These are phyloP conservation scores for Xyliphius kryptos DNA, from an alignment of 2,113 vertebrate genomes.

Conservation along the genomic window DNA sequence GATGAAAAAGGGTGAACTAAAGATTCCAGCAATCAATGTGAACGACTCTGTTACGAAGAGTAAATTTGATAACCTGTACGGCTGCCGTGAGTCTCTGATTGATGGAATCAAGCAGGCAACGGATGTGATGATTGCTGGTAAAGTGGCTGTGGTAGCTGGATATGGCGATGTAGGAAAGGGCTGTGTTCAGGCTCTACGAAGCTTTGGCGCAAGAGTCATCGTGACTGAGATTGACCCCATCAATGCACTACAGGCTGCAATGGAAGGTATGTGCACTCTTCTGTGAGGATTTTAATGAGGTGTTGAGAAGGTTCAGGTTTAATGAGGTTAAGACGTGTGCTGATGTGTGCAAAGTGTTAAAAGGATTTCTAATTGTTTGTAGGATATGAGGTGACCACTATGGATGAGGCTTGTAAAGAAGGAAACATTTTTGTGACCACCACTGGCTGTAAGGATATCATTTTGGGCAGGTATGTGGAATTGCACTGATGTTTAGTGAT, in stretches of 20 bases:
- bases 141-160: conserved; percentile 91
- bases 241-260: conserved; percentile 92
- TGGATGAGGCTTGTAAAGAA: conserved; percentile 93
- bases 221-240: conserved; percentile 95
- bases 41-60: conserved; percentile 99
- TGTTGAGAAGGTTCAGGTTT: not conserved
- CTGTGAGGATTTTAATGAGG: not conserved
- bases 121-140: conserved; percentile 97
- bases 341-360: not conserved
- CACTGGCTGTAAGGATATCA: conserved; percentile 89
- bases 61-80: conserved; percentile 98
- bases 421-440: conserved; percentile 98
- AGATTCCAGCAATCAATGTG: conserved; percentile 93
- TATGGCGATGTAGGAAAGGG: conserved; percentile 96
- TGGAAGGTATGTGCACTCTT: conserved; percentile 74
- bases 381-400: conserved; percentile 97
- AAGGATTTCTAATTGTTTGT: not conserved
- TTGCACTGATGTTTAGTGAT: too few relatives aligned
- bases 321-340: not conserved
- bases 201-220: conserved; percentile 90
- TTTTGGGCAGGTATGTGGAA: conserved; percentile 75
- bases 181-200: conserved; percentile 86
- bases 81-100: conserved; percentile 94
- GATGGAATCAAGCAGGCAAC: conserved; percentile 97
- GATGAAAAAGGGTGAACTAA: conserved; percentile 80